A percentile compares a stretch with the other conserved stretches of the same genome.
These are phyloP conservation scores for Meliscaeva auricollis DNA, from an alignment of 2,888 invertebrate species.

Conservation along the genomic window DNA sequence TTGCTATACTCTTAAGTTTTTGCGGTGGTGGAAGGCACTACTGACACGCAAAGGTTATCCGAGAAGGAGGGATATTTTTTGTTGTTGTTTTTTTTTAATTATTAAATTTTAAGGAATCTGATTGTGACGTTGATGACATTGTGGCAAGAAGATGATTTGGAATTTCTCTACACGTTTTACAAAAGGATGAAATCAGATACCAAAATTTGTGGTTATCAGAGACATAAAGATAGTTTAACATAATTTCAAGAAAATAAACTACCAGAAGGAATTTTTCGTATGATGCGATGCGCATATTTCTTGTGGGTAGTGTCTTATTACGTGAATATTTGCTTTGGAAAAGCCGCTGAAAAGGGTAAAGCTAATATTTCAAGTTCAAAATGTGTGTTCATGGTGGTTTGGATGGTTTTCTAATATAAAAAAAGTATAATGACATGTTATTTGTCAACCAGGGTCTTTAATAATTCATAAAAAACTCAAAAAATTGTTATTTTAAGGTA, in stretches of 20 bases:
- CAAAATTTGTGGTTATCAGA: constrained; percentile 19
- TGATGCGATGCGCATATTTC: background rate
- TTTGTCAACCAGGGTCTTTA: no score
- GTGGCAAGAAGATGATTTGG: constrained; percentile 26
- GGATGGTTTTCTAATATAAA: no score
- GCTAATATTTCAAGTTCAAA: constrained; percentile 48
- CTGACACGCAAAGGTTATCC: constrained; percentile 59
- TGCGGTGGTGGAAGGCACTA: constrained; percentile 33
- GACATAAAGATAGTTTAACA: constrained; percentile 16
- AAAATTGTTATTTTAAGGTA: no score
- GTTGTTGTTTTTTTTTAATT: background rate
- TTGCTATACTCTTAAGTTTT: constrained; percentile 24
- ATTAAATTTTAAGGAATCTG: constrained; percentile 24
- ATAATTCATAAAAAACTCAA: no score
- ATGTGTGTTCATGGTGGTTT: background rate
- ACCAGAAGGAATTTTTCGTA: constrained; percentile 11
- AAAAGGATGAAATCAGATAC: constrained; percentile 44
- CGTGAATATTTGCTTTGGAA: background rate
- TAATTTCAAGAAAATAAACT: constrained; percentile 10
- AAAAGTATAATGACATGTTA: no score
- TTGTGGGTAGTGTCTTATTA: constrained; percentile 6
- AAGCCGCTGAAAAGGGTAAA: background rate
- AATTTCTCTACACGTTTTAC: constrained; percentile 27
- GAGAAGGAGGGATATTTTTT: constrained; percentile 36
- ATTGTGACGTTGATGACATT: constrained; percentile 24